Percentiles rank a stretch among this genome's conserved stretches.
Evolutionary conservation across 2,888 invertebrate genomes (phyloP).

Genomic region (Fragum whitleyi): DNA sequence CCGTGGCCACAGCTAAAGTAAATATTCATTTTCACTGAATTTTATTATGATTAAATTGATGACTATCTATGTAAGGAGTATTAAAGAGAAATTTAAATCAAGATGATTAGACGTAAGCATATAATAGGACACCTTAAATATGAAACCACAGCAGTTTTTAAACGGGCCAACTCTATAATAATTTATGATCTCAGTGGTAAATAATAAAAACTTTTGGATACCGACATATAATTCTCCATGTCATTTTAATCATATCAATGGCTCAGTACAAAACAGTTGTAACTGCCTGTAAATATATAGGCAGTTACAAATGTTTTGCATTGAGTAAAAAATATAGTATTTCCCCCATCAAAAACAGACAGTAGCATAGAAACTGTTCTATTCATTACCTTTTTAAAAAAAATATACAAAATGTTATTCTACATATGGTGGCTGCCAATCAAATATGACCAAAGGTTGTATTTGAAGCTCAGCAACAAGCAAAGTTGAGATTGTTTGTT

Average conservation of each 20-base stretch:
- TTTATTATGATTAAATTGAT: no score
- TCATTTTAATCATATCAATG: neutral
- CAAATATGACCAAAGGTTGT: no score
- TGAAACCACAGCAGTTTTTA: slow-evolving; percentile 1
- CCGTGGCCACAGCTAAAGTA: no score
- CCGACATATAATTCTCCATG: neutral
- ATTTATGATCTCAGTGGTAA: neutral
- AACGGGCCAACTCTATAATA: neutral
- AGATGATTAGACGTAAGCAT: neutral
- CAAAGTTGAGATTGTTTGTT: no score
- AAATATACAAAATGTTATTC: neutral
- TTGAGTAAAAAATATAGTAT: no score
- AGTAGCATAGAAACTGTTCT: neutral
- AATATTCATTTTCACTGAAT: no score
- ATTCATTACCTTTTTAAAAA: neutral
- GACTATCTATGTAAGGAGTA: no score
- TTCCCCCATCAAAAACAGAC: neutral
- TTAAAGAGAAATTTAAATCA: neutral
- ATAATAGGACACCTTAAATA: neutral
- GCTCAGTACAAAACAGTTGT: no score
- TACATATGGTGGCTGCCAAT: neutral
- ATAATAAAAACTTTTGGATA: neutral
- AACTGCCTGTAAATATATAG: no score
- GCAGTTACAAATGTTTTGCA: no score
- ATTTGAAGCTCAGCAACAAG: no score